Percentiles rank a stretch among this genome's conserved stretches.
These are phyloP conservation scores for Geotrupes spiniger DNA, from an alignment of 2,888 invertebrate species.

Conservation along the genomic window DNA sequence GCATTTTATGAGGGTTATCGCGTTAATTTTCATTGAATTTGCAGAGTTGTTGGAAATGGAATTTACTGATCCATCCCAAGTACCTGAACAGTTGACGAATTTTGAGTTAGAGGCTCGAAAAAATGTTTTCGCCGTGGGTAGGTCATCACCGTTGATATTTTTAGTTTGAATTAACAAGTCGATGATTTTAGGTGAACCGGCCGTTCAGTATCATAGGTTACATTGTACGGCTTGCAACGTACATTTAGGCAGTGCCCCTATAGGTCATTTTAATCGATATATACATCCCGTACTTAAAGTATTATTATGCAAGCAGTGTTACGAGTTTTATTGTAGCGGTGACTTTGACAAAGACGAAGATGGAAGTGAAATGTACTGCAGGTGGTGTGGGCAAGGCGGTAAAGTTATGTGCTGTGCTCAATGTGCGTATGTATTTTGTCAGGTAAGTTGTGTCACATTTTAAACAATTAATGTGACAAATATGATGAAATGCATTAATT, in stretches of 20 bases:
- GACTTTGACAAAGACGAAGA: constrained; percentile 82
- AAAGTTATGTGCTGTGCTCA: constrained; percentile 73
- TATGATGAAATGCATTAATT: no score
- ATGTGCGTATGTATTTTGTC: constrained; percentile 73
- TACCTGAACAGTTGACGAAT: constrained; percentile 25
- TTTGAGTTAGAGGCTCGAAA: constrained; percentile 23
- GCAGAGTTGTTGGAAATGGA: constrained; percentile 25
- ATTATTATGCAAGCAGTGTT: constrained; percentile 68
- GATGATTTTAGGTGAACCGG: constrained; percentile 56
- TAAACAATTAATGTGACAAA: not conserved
- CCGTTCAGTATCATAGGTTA: constrained; percentile 58
- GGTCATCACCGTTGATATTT: constrained; percentile 1
- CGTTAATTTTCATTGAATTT: no score
- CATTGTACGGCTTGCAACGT: constrained; percentile 75
- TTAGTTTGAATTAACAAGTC: not conserved
- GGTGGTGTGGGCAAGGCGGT: constrained; percentile 77
- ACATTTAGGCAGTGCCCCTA: constrained; percentile 70
- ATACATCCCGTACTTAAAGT: constrained; percentile 73
- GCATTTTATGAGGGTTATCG: no score
- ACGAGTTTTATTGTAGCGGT: constrained; percentile 76
- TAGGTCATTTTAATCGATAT: constrained; percentile 62
- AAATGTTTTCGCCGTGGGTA: constrained; percentile 25
- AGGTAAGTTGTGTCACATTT: constrained; percentile 48
- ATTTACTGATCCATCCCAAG: constrained; percentile 24
- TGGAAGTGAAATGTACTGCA: constrained; percentile 77